A percentile compares a stretch with the other conserved stretches of the same genome.
phyloP scores from a whole-genome alignment of 35 echinoderm and acorn worm species.

The Lytechinus pictus region DNA sequence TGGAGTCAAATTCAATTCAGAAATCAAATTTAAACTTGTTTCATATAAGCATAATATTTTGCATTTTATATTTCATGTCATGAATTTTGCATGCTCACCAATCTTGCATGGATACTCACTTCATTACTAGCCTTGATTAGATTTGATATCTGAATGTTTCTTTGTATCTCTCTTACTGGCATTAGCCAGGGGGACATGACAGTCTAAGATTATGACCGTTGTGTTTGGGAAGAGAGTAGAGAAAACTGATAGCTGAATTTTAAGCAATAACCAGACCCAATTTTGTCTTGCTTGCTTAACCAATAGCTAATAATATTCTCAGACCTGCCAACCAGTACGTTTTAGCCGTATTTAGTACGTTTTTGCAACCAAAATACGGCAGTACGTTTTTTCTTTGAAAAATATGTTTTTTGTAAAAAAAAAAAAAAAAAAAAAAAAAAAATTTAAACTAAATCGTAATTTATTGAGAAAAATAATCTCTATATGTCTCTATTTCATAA shows the following conservation, averaged over 20 bases:
- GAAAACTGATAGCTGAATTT: background rate
- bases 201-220: constrained; percentile 32
- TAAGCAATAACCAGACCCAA: background rate
- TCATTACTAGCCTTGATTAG: background rate
- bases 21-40: too few species aligned
- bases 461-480: too few species aligned
- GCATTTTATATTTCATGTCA: background rate
- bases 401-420: too few species aligned
- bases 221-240: constrained; percentile 63
- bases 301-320: background rate
- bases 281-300: background rate
- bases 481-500: too few species aligned
- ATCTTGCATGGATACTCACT: background rate
- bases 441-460: too few species aligned
- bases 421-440: too few species aligned
- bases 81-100: background rate
- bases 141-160: background rate
- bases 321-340: too few species aligned
- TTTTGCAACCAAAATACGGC: too few species aligned
- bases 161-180: constrained; percentile 12
- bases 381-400: too few species aligned
- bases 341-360: too few species aligned
- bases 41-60: too few species aligned
- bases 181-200: constrained; percentile 55
- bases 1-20: too few species aligned